Evolutionary conservation across 2,888 invertebrate genomes (phyloP), one percentile per base, ranked within the genome.

Genomic region (Cantharis flavilabris): DNA sequence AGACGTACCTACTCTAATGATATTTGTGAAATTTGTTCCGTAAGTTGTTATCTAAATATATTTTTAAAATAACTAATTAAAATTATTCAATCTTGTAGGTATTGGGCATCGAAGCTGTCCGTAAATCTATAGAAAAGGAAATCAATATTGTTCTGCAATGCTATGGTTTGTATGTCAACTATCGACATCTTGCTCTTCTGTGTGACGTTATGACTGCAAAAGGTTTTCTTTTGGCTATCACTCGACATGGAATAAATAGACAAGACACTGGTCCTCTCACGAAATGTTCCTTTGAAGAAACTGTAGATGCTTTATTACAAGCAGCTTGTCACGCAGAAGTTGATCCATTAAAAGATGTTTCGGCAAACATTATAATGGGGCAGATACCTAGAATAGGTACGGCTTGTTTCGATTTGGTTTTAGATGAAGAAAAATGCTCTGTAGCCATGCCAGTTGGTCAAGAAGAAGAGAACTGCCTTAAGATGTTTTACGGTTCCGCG

Each of bases 201-300:
- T 99, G 99, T 90, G 99, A 99, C 89, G 98, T 99, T 3, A 99
- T 99, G 99, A 99, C 99, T 3, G 98, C 98, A 20, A 99, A 99
- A 89, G 99, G 99, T 87, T 99, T 99, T 90, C 93, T 99, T 88
- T 99, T 99, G 99, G 99, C 99, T 82, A 99, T 99, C 87, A 99
- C 99, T 62, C 97, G 99, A 91, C 99, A 99, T 92, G 99, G 99
- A 86, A 99, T 99, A 87, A 99, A 99, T 89, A 92, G 97, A 83
- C 97, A 98, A 87, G 98, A 99, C 85, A 98, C 98, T 77, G 99
- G 99, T 81, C 98, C 98, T 13, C 93, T 99, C 76, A 99, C 99
- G 97, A 94, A 99, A 89, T 99, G 99, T 88, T 99, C 99, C n/a
- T 99, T 99, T 88, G 99, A 99, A 90, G 99, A 99, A 92, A 99